Evolutionary conservation across 2,113 vertebrate genomes (phyloP), one percentile per base, ranked within the genome.

Genomic region (Ctenomys sociabilis): DNA sequence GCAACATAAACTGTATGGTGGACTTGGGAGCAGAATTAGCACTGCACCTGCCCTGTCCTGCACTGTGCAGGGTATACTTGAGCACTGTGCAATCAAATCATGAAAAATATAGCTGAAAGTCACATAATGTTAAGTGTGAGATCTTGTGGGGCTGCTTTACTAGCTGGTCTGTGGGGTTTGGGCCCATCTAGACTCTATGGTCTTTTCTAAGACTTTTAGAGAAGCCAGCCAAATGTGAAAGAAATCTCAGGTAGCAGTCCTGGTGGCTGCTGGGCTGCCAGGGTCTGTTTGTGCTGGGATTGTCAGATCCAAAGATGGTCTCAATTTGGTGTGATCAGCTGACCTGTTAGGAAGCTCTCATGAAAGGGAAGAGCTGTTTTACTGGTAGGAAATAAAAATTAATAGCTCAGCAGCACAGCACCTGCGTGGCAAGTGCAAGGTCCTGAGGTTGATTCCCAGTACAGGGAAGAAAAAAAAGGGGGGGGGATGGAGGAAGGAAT

Each of bases 281-380:
- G n/a, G 40, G 57, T 52, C 35, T 85, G 28, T 84, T 68, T 68
- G 32, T 86, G 61, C 73, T 91, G 54, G 45, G 61, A 84, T 82
- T 43, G 54, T 96, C 68, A 85, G 75, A 68, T 85, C 26, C 14
- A 88, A 32, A 83, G 63, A n/a, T 57, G 64, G 30, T 85, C 30
- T 90, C 81, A 88, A 1, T 80, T 92, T 92, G 87, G 43, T 49
- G 30, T n/a, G 49, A 28, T 85, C 70, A 49, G 63, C 68, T 96
- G 78, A 93, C 32, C 64, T 85, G 0, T 81, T 88, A 93, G 30
- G 92, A 68, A 85, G 72, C 26, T 63, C 40, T 90, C 93, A 83
- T 85, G 78, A 64, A 91, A 77, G 32, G 43, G 85, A 93, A 93
- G 30, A 86, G 49, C 16, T 91, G 66, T 94, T 95, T 95, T 95